Evolutionary conservation across 2,113 vertebrate genomes (phyloP).

Genomic region (Pangasianodon hypophthalmus): DNA sequence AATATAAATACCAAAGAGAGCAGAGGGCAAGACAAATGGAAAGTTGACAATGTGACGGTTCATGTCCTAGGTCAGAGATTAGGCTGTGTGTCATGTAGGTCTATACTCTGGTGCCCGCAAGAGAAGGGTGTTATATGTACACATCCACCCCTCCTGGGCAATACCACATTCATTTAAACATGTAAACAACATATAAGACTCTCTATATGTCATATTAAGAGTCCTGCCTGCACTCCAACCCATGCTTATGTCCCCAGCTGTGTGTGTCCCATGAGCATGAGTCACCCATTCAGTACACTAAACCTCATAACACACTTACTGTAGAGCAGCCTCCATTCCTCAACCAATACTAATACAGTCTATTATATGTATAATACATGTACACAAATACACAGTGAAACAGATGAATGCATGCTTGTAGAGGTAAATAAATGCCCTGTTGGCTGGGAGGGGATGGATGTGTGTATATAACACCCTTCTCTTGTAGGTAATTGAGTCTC

Average conservation of each 20-base stretch:
- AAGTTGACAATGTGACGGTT: not conserved
- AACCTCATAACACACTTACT: conserved; percentile 23
- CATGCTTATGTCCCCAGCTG: not conserved
- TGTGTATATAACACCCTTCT: conserved; percentile 38
- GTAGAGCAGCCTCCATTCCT: conserved; percentile 18
- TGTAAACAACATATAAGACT: not conserved
- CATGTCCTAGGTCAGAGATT: not conserved
- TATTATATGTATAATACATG: conserved; percentile 55
- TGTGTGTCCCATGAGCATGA: conserved; percentile 17
- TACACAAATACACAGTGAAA: conserved; percentile 43
- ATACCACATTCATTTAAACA: conserved; percentile 23
- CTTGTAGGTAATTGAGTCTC: conserved; percentile 55
- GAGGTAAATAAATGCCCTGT: conserved; percentile 41
- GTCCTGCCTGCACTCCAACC: not conserved
- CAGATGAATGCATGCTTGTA: conserved; percentile 37
- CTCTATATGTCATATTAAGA: not conserved
- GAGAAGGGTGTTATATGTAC: conserved; percentile 14
- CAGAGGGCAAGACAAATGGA: not conserved
- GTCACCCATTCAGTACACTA: conserved; percentile 8
- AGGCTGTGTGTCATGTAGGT: not conserved
- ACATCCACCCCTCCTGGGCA: not conserved
- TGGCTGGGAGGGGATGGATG: conserved; percentile 28
- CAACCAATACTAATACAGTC: conserved; percentile 16
- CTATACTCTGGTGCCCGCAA: conserved; percentile 41
- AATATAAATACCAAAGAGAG: not conserved